Base-by-base conservation (phyloP, 2,888 invertebrate species). In the Nephrotoma flavescens region DNA sequence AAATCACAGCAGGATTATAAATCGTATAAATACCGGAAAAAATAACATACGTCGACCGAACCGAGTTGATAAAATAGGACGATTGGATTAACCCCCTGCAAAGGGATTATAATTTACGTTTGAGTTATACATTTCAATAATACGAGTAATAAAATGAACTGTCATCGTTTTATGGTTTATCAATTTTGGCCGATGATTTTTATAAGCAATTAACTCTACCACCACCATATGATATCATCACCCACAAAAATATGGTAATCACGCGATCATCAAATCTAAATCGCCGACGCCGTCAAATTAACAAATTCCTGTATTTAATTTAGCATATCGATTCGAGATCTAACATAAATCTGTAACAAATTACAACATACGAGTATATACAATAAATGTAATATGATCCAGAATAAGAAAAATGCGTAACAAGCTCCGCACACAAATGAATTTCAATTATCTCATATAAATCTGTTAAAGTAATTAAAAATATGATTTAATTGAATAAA, bases 1-100 rank as follows among this genome's bases (percentile, higher is more conserved):
- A 84, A 84, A 84, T 84, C 84, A 84, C 84, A 84, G 84, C 84
- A 84, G 41, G 84, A 84, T 84, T n/a, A 84, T n/a, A 15, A 6
- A 84, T 41, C 42, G 42, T 42, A 71, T 6, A 31, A 31, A 31
- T 31, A 31, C 31, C 31, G 6, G 44, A 44, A 44, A 44, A 44
- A 44, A 44, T 11, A 44, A 44, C 6, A 44, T 44, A 47, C 47
- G 31, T 31, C 31, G 31, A 31, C 31, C 31, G 31, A 31, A 2
- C 11, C 12, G 44, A 44, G 71, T 71, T 71, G 71, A 71, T 71
- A 19, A 31, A 71, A 71, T 71, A 71, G 71, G 19, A 71, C 71
- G 71, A 71, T 71, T 71, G 12, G 71, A 71, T 71, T 71, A 71
- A 71, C 71, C 71, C 31, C 71, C 71, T 71, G 71, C 71, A 31